Base-by-base conservation (phyloP, 2,888 invertebrate genomes). In the Lasioglossum villosulum region DNA sequence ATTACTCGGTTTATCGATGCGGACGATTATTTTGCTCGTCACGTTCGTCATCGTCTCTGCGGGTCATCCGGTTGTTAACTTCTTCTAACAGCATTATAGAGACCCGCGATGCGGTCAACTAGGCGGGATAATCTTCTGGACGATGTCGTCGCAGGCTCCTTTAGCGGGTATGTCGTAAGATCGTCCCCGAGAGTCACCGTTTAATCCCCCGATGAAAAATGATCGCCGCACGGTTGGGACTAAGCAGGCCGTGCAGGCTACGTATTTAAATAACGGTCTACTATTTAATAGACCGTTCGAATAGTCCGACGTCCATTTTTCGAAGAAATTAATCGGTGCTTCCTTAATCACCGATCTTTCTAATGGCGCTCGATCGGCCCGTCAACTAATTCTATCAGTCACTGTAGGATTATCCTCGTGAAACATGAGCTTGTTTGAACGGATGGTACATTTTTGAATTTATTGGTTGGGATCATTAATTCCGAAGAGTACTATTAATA, bases 31-130 rank as follows among this genome's bases (percentile, higher is more conserved):
- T 90, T 87, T 84, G 83, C 91, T 90, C 90, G 88, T 90, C 90
- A 87, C 88, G 88, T 91, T 91, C 88, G 88, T 90, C 91, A 88
- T 91, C 90, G 88, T 90, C 90, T 88, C 91, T 88, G 90, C 90
- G 87, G 91, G 90, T 90, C 91, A 91, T 77, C 78, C 73, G 90
- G 84, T 87, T 83, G 84, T 81, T 86, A 88, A 85, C 88, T 90
- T 90, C 84, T 72, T 80, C 80, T 83, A 80, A 81, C 88, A 85
- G 78, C 86, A 88, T 75, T 84, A 83, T 80, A 82, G 75, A 85
- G 83, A 52, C 85, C 76, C 77, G 80, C 84, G 81, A 82, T 77
- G 72, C 80, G 70, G 75, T 80, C 74, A 90, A 87, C 88, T 68
- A 80, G 73, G 70, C 48, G 78, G 81, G 90, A 85, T 90, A 76